Conservation (phyloP, 2,888 invertebrate species). For the Cheilosia grossa region DNA sequence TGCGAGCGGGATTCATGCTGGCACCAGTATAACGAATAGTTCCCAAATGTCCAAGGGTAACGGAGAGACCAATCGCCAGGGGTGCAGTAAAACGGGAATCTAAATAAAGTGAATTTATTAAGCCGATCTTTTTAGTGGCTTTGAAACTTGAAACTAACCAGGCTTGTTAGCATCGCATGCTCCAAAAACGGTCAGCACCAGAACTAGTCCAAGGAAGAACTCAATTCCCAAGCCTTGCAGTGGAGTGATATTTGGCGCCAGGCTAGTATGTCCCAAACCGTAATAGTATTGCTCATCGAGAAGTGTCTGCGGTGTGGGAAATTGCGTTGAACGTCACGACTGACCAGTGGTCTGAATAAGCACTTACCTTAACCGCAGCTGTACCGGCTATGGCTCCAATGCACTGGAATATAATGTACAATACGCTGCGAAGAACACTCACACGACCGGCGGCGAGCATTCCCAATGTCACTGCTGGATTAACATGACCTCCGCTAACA, state of each 20-base stretch:
- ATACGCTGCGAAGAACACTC: constrained; percentile 88
- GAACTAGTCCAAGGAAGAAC: constrained; percentile 94
- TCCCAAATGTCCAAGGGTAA: constrained; percentile 92
- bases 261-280: constrained; percentile 88
- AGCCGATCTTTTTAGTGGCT: no score
- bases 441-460: constrained; percentile 92
- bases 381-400: constrained; percentile 92
- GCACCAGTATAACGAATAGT: constrained; percentile 94
- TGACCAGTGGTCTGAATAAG: constrained; percentile 2
- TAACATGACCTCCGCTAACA: constrained; percentile 95
- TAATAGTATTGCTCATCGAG: constrained; percentile 87
- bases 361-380: constrained; percentile 87
- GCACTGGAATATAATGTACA: constrained; percentile 93
- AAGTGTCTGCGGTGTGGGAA: constrained; percentile 84
- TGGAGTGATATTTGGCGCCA: constrained; percentile 86
- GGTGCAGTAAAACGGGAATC: constrained; percentile 93
- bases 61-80: constrained; percentile 93
- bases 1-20: constrained; percentile 96
- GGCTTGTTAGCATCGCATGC: constrained; percentile 84
- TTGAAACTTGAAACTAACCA: constrained; percentile 73
- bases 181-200: constrained; percentile 95
- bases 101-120: neutral
- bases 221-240: constrained; percentile 95
- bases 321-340: constrained; percentile 11
- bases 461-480: constrained; percentile 95